Base-by-base conservation (phyloP, 2,888 invertebrate species). In the Marronus borbonicus region DNA sequence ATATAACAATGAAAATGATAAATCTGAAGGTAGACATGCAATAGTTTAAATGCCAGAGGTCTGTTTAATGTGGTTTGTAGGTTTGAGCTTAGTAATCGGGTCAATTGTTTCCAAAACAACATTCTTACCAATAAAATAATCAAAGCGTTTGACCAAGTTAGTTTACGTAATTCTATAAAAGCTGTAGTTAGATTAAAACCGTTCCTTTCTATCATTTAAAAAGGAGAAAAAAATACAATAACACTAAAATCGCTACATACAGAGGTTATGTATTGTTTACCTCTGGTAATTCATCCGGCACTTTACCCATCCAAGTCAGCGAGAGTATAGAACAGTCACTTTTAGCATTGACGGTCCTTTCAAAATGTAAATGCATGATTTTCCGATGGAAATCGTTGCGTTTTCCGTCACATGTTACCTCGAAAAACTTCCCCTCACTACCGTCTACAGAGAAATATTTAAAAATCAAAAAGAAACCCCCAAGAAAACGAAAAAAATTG, bases 271-370 rank as follows among this genome's bases (percentile, higher is more conserved):
- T 76, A 79, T 86, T 75, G 85, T 91, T 91, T 89, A 97, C 97
- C 94, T 97, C 97, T 58, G 97, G 97, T 85, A 97, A 91, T 88
- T 97, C 96, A 88, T 98, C 98, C 82, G 98, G 98, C 85, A 98
- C 97, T 90, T 98, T 97, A 83, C 98, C 98, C 98, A 98, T 98
- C 98, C 98, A 98, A 85, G 98, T 97, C 87, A 98, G 92, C 84
- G 97, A 96, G 86, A 97, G 91, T 87, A 98, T 96, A 85, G 96
- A 95, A 90, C 97, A 98, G 90, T 98, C 98, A 90, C 97, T 97
- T 90, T 96, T 96, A 84, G 97, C 96, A 89, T 96, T 97, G 84
- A 94, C 93, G 88, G 96, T 97, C 87, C 96, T 94, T 89, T 98
- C 98, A 89, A 98, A 97, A 91, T 98, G 97, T 87, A 98, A 93